These are phyloP conservation scores for Mylabris sibirica DNA, from an alignment of 2,888 invertebrate genomes.

Conservation along the genomic window DNA sequence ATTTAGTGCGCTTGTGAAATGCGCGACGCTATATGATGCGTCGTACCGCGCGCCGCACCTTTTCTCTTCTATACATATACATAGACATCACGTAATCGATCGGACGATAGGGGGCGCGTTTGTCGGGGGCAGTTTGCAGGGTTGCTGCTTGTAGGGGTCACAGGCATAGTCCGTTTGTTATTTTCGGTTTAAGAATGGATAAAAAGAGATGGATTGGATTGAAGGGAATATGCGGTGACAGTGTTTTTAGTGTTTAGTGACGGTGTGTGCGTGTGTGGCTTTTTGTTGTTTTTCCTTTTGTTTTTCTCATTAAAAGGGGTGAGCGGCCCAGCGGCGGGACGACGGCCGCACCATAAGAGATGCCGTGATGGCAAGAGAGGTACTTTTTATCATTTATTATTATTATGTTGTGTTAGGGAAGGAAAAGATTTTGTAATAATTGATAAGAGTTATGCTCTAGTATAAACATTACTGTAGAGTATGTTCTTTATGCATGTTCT, in stretches of 20 bases:
- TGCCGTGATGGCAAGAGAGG: conserved; percentile 79
- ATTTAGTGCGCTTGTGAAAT: conserved; percentile 21
- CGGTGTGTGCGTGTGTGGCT: conserved; percentile 36
- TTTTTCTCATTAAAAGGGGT: conserved; percentile 42
- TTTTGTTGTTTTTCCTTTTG: conserved; percentile 19
- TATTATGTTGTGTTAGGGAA: no score
- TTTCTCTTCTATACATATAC: conserved; percentile 25
- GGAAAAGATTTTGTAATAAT: no score
- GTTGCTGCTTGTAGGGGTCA: conserved; percentile 58
- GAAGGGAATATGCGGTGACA: conserved; percentile 52
- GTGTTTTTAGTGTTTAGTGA: conserved; percentile 52
- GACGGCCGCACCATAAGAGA: conserved; percentile 68
- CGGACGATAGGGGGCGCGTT: conserved; percentile 56
- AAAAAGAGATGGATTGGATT: conserved; percentile 55
- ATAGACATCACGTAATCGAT: conserved; percentile 44
- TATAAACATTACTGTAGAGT: no score
- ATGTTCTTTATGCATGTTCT: no score
- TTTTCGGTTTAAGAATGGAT: conserved; percentile 57
- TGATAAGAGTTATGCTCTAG: no score
- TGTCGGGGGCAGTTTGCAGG: conserved; percentile 60
- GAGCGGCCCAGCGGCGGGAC: conserved; percentile 53
- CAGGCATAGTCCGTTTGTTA: conserved; percentile 52
- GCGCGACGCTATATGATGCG: conserved; percentile 34
- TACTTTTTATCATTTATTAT: conserved; percentile 50
- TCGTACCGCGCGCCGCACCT: conserved; percentile 44